A percentile compares a stretch with the other conserved stretches of the same genome.
Conservation (phyloP, 2,888 invertebrate genomes). For the Thecocarcelia acutangulata region DNA sequence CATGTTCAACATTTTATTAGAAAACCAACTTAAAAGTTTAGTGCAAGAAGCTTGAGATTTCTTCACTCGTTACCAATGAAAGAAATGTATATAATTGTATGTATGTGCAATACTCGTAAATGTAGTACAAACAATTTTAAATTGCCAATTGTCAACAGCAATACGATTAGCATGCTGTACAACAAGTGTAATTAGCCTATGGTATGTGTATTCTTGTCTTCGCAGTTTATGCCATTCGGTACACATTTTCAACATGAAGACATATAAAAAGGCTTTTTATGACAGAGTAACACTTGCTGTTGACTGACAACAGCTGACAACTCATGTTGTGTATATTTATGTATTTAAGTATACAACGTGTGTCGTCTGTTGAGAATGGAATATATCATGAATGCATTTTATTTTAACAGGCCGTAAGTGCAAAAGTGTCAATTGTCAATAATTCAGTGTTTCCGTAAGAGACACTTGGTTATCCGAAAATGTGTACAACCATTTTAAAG, state of each 20-base stretch:
- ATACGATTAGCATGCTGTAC: constrained; percentile 1
- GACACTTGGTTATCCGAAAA: too few relatives aligned
- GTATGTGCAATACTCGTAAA: too few relatives aligned
- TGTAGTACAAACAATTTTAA: not conserved
- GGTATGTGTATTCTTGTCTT: not conserved
- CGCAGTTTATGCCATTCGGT: not conserved
- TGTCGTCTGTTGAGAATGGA: too few relatives aligned
- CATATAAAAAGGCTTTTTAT: constrained; percentile 44
- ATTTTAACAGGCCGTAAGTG: constrained; percentile 3
- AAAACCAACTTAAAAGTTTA: too few relatives aligned
- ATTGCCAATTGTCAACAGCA: constrained; percentile 12
- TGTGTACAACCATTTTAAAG: too few relatives aligned
- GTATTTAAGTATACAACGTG: too few relatives aligned
- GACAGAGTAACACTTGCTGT: constrained; percentile 46
- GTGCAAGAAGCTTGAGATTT: too few relatives aligned
- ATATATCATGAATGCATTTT: too few relatives aligned
- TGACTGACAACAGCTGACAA: constrained; percentile 49
- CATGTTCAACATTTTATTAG: too few relatives aligned
- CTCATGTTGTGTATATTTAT: not conserved
- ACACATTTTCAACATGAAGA: constrained; percentile 24
- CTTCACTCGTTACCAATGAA: too few relatives aligned
- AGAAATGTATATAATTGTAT: too few relatives aligned
- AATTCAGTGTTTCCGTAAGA: constrained; percentile 8
- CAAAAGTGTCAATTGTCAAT: constrained; percentile 54
- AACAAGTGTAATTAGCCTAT: constrained; percentile 42